phyloP scores from a whole-genome alignment of 2,888 invertebrate species.

The Drosophila neonasuta region DNA sequence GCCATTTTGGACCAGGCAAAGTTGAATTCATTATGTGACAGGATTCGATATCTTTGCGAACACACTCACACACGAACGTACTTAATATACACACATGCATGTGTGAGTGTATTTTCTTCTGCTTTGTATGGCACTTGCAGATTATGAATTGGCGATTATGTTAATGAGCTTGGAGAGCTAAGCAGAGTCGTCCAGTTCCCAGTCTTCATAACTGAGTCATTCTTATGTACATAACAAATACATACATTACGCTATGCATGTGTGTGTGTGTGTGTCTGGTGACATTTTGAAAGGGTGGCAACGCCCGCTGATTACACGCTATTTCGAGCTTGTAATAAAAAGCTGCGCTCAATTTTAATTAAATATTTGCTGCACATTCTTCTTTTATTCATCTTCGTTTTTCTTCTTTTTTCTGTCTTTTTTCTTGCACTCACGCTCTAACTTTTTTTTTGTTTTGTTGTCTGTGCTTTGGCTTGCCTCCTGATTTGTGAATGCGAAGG shows the following conservation, averaged over 20 bases:
- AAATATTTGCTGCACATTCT: constrained; percentile 54
- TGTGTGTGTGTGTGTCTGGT: not conserved
- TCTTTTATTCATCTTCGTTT: constrained; percentile 5
- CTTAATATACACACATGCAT: constrained; percentile 4
- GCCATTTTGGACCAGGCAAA: constrained; percentile 30
- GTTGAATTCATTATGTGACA: constrained; percentile 58
- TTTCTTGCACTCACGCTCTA: not conserved
- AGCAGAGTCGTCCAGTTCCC: constrained; percentile 22
- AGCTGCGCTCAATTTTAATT: constrained; percentile 56
- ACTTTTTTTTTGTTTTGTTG: not conserved
- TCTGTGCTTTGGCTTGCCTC: constrained; percentile 2
- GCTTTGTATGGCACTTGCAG: constrained; percentile 47
- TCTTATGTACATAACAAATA: constrained; percentile 46
- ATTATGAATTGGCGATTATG: constrained; percentile 76
- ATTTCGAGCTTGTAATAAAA: constrained; percentile 1
- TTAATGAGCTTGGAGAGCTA: constrained; percentile 57
- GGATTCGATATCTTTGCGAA: constrained; percentile 46
- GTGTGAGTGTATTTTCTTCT: constrained; percentile 30
- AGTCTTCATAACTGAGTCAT: constrained; percentile 45
- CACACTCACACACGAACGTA: constrained; percentile 11
- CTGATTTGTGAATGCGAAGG: constrained; percentile 23
- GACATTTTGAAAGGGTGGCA: constrained; percentile 31
- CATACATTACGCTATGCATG: not conserved
- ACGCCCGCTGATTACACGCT: constrained; percentile 11
- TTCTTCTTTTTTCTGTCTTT: constrained; percentile 6